Conservation (phyloP, 2,113 vertebrate species). For the Coturnix japonica region DNA sequence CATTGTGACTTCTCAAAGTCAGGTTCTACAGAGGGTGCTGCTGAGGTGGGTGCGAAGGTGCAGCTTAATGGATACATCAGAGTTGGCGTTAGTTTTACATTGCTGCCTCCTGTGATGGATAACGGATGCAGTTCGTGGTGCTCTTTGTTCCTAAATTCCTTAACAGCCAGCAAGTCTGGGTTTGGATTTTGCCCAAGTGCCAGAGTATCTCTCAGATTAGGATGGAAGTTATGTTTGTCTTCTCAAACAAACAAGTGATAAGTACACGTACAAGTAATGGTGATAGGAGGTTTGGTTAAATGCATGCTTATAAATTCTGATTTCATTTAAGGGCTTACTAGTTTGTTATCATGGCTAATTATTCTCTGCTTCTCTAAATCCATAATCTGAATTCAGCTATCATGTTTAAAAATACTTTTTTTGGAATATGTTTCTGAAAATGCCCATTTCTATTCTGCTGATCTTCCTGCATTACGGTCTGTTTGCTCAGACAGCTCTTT, state of each 20-base stretch:
- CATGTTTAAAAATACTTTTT: background rate
- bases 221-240: background rate
- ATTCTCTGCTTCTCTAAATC: background rate
- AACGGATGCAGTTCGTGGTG: background rate
- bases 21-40: background rate
- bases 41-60: background rate
- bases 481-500: conserved; percentile 5
- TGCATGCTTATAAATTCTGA: background rate
- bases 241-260: background rate
- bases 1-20: background rate
- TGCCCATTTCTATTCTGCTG: background rate
- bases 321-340: background rate
- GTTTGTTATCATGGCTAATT: background rate
- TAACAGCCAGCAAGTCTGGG: background rate
- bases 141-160: background rate
- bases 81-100: background rate
- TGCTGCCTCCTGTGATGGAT: background rate
- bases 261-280: background rate
- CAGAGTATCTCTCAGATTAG: accelerated
- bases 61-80: background rate
- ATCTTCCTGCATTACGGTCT: background rate
- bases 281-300: background rate
- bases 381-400: background rate
- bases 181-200: background rate
- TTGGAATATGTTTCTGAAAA: background rate